Percentiles rank a stretch among this genome's conserved stretches.
phyloP scores from a whole-genome alignment of 2,113 vertebrate species.

The Felis catus region F.catus_Fca126_mat1.0 CM031417.1:136134501-136135000 shows the following conservation, averaged over 20 bases:
- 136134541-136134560: background rate
- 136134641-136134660: no score
- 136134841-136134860: background rate
- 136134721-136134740: no score
- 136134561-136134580: background rate
- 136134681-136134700: no score
- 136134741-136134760: no score
- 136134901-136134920: background rate
- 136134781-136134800: background rate
- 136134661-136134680: no score
- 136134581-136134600: background rate
- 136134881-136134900: background rate
- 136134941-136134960: background rate
- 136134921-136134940: background rate
- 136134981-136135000: background rate
- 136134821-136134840: background rate
- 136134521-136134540: background rate
- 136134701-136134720: no score
- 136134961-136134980: background rate
- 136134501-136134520: background rate
- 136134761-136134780: background rate
- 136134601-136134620: background rate
- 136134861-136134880: background rate
- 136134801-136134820: background rate
- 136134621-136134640: no score